Conservation (phyloP, 2,888 invertebrate species). For the Hoplodrina blanda region DNA sequence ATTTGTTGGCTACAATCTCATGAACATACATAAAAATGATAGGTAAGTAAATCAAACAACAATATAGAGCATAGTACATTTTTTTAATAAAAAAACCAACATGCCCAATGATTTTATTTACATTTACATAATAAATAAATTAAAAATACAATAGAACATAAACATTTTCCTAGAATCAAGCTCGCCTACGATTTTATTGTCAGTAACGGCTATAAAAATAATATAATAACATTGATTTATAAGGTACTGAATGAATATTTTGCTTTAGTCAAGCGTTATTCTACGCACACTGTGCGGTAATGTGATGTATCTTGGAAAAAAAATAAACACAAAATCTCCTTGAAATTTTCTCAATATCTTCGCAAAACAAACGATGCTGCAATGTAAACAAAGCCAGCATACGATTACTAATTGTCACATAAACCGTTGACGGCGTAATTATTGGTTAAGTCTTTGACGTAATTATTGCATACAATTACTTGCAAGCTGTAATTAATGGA, state of each 20-base stretch:
- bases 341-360: slow-evolving; percentile 34
- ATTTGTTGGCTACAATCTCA: slow-evolving; percentile 20
- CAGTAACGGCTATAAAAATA: slow-evolving; percentile 61
- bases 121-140: slow-evolving; percentile 66
- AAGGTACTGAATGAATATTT: slow-evolving; percentile 57
- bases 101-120: slow-evolving; percentile 54
- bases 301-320: slow-evolving; percentile 26
- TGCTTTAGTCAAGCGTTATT: slow-evolving; percentile 41
- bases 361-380: slow-evolving; percentile 41
- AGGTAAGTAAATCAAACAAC: slow-evolving; percentile 57
- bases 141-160: slow-evolving; percentile 66
- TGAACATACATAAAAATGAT: slow-evolving; percentile 35
- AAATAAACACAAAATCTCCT: slow-evolving; percentile 32
- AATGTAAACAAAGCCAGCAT: slow-evolving; percentile 67
- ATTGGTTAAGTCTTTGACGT: slow-evolving; percentile 61
- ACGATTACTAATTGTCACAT: slow-evolving; percentile 66
- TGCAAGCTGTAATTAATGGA: slow-evolving; percentile 62
- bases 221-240: slow-evolving; percentile 64
- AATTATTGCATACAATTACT: slow-evolving; percentile 50
- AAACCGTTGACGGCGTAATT: slow-evolving; percentile 67
- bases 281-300: slow-evolving; percentile 30
- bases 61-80: slow-evolving; percentile 45
- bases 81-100: slow-evolving; percentile 46
- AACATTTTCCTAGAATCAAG: slow-evolving; percentile 59
- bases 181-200: slow-evolving; percentile 62